Evolutionary conservation across 92 coral and sea anemone genomes (phyloP), one percentile per base, ranked within the genome.

Genomic region (Umimayanthus chanpuru): DNA sequence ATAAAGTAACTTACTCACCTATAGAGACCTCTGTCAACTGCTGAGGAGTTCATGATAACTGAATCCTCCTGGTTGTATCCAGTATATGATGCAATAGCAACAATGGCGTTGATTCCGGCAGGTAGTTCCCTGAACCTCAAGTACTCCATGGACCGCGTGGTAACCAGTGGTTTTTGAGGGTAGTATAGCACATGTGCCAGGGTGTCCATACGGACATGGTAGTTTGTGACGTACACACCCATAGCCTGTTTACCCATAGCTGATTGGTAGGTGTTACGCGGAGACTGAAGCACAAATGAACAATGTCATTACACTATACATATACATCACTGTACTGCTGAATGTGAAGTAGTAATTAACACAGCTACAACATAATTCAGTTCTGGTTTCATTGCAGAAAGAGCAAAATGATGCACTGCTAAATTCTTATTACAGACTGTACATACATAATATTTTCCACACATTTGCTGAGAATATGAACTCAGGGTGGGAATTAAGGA

Each of bases 181-280:
- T 96, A 96, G 88, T 96, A 96, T 66, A 96, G 90, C 89, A 96
- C 99, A 78, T 96, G 95, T 16, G 99, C 99, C 72, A 96, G 80
- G 14, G 98, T 96, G 86, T 96, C 98, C 98, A 96, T 96, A 83
- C 98, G 98, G 3, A 96, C 98, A 79, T 96, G 98, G 87, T 87
- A 96, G 90, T 96, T 96, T 44, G 98, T 96, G 87, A 96, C 95
- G 89, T 96, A 96, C 79, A 96, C 99, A 56, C 99, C 99, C 99
- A 96, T 96, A 82, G 99, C 99, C 91, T 96, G 99, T 87, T 96
- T 96, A 67, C 99, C 99, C 99, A 96, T 96, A 91, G 99, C 99
- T 44, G 99, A 96, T 36, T 96, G 99, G 82, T 96, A 96, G 0
- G 99, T 96, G 87, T 96, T 96, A 95, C 99, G 98, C 30, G 99